Percentiles rank a stretch among this genome's conserved stretches.
Evolutionary conservation across 2,888 invertebrate genomes (phyloP).

Genomic region (Stratiomys singularior): DNA sequence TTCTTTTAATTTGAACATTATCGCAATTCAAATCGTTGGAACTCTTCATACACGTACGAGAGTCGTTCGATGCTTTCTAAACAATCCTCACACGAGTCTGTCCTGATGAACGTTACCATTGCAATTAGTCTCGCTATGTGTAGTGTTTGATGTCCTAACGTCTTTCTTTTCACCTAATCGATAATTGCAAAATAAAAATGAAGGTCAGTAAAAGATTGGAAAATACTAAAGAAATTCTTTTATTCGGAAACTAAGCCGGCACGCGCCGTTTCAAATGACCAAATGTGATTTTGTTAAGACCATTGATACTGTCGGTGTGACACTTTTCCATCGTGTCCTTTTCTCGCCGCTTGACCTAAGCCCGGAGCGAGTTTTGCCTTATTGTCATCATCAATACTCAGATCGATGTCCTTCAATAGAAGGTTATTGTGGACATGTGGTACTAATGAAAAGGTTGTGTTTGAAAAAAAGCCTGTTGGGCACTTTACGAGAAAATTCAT

Average conservation of each 20-base stretch:
- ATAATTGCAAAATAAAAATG: not conserved
- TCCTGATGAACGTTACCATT: not conserved
- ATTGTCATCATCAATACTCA: no score
- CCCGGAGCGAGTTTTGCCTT: no score
- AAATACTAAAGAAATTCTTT: not conserved
- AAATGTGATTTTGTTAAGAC: no score
- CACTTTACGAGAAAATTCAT: no score
- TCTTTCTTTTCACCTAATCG: not conserved
- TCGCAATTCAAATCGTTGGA: not conserved
- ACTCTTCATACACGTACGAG: no score
- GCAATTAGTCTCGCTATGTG: not conserved
- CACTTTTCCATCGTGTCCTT: no score
- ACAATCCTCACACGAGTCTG: not conserved
- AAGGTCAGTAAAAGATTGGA: not conserved
- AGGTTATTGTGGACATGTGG: no score
- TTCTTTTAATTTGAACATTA: not conserved
- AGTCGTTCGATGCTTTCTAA: not conserved
- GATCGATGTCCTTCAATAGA: no score
- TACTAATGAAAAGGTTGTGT: no score
- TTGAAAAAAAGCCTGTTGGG: no score
- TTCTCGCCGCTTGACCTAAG: no score
- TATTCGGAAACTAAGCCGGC: not conserved
- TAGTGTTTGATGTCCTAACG: not conserved
- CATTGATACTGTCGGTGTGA: no score
- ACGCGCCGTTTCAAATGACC: not conserved